phyloP scores from a whole-genome alignment of 2,888 invertebrate genomes.

The Muschampia plurimacula region DNA sequence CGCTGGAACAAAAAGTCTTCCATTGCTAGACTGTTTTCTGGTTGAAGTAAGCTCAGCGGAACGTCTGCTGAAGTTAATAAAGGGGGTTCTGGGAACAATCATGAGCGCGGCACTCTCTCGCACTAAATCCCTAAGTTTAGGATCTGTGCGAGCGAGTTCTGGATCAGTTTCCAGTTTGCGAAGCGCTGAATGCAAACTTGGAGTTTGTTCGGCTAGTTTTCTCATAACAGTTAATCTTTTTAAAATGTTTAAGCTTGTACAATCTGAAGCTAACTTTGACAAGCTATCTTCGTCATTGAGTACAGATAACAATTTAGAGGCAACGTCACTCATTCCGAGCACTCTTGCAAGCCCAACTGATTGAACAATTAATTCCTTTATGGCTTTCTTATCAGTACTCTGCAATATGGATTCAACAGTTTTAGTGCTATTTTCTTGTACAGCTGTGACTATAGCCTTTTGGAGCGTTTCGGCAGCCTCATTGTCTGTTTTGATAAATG shows the following conservation, averaged over 20 bases:
- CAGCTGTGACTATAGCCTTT: conserved; percentile 88
- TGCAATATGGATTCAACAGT: conserved; percentile 84
- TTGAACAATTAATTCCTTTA: conserved; percentile 84
- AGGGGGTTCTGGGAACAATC: conserved; percentile 86
- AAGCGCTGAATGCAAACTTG: conserved; percentile 87
- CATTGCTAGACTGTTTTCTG: conserved; percentile 90
- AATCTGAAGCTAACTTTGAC: conserved; percentile 84
- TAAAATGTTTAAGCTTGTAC: conserved; percentile 87
- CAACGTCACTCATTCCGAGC: conserved; percentile 88
- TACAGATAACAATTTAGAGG: conserved; percentile 81
- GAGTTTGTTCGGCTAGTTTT: conserved; percentile 89
- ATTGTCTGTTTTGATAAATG: conserved; percentile 86
- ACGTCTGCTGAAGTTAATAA: conserved; percentile 88
- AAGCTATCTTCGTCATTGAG: conserved; percentile 85
- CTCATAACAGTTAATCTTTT: conserved; percentile 89
- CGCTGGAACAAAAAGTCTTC: conserved; percentile 89
- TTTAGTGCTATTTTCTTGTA: conserved; percentile 87
- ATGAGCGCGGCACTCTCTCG: conserved; percentile 90
- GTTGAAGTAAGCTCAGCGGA: conserved; percentile 88
- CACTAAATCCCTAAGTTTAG: conserved; percentile 89
- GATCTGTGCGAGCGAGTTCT: conserved; percentile 88
- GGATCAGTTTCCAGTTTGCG: conserved; percentile 88
- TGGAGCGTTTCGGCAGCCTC: conserved; percentile 88
- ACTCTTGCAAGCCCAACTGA: conserved; percentile 89
- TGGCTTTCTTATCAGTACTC: conserved; percentile 74